phyloP scores from a whole-genome alignment of 2,797 vertebrate species.

The Podargus strigoides region DNA sequence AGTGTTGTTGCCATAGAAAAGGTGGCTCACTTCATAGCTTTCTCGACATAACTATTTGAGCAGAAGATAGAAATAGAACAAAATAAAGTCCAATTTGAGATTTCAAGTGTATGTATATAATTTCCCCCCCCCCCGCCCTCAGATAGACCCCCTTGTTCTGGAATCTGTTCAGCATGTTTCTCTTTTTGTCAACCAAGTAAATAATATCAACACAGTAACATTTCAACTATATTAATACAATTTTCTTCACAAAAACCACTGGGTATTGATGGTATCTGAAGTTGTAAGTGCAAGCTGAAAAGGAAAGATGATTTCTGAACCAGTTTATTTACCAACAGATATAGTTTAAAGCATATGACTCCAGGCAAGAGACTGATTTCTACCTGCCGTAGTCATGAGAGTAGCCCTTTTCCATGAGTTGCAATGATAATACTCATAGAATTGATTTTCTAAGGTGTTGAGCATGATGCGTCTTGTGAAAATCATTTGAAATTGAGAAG shows the following conservation, averaged over 20 bases:
- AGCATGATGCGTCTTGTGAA: not conserved
- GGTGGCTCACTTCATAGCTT: constrained; percentile 12
- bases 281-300: not conserved
- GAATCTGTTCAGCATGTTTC: not conserved
- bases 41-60: constrained; percentile 22
- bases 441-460: not conserved
- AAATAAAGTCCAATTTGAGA: not conserved
- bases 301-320: not conserved
- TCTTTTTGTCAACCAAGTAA: not conserved
- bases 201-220: not conserved
- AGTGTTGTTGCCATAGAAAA: constrained; percentile 64
- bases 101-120: not conserved
- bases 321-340: not conserved
- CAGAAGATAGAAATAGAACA: constrained; percentile 2
- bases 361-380: not conserved
- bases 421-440: not conserved
- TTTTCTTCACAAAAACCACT: not conserved
- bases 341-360: not conserved
- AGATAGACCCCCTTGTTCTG: not conserved
- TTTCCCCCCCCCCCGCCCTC: too few relatives aligned
- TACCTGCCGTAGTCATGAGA: not conserved
- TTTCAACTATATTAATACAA: not conserved
- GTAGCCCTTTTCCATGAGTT: not conserved
- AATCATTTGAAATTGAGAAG: not conserved
- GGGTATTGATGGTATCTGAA: not conserved